Evolutionary conservation across 1,140 invertebrate species (phyloP).

Genomic region (Drosophila novamexicana): DNA sequence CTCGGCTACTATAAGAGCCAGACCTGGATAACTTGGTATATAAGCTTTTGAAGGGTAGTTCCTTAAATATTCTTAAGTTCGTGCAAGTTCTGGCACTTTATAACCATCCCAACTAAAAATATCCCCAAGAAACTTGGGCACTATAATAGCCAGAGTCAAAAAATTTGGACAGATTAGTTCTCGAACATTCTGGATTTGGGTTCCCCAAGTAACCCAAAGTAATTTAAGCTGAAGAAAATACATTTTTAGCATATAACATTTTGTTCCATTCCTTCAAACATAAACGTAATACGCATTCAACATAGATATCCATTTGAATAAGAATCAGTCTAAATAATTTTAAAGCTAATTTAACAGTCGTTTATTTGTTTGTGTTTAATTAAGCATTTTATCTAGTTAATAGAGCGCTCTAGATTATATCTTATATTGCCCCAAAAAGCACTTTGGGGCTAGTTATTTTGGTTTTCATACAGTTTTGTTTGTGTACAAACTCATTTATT

Average conservation of each 20-base stretch:
- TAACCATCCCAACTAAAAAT: not conserved
- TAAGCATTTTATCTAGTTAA: not conserved
- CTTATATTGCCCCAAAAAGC: not conserved
- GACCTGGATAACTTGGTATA: not conserved
- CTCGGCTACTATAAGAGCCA: not conserved
- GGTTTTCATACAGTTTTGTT: not conserved
- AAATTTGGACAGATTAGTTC: not conserved
- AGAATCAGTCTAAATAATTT: no score
- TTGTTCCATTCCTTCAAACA: no score
- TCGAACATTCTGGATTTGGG: not conserved
- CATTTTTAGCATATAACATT: no score
- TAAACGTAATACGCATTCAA: no score
- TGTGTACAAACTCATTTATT: not conserved
- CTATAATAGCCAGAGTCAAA: not conserved
- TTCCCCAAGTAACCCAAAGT: not conserved
- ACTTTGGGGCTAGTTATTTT: not conserved
- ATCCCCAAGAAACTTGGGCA: not conserved
- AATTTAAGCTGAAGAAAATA: not conserved
- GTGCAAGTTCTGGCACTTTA: no score
- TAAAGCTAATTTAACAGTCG: not conserved
- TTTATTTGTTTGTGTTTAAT: slow-evolving; percentile 2
- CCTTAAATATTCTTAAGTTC: not conserved
- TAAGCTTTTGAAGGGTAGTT: not conserved
- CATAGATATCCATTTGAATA: no score
- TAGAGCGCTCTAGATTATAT: not conserved